phyloP scores from a whole-genome alignment of 2,888 invertebrate genomes.

The Yponomeuta cagnagella region DNA sequence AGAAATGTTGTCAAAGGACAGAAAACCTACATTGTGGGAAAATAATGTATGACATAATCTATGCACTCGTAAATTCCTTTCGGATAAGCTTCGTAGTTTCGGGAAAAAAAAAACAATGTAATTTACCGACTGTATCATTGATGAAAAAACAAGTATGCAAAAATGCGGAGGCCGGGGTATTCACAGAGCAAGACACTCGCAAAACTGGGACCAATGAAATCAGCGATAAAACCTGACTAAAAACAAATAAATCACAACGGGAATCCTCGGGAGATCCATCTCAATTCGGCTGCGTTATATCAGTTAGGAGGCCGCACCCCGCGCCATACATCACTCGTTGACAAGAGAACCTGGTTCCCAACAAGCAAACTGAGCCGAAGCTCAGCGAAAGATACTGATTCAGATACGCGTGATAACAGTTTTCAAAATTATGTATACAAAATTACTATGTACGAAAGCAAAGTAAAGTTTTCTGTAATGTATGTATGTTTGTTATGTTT shows the following conservation, averaged over 20 bases:
- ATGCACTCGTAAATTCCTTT: no score
- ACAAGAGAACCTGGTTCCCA: slow-evolving; percentile 34
- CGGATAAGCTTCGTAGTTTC: no score
- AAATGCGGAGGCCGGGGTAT: background rate
- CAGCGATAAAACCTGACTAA: background rate
- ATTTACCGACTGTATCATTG: no score
- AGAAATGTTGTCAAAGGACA: no score
- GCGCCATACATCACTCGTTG: slow-evolving; percentile 56
- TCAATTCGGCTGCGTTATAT: slow-evolving; percentile 34
- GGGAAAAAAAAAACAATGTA: no score
- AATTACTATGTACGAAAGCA: no score
- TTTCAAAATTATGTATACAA: no score
- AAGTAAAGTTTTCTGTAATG: no score
- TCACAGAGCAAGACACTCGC: background rate
- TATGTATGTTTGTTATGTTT: no score
- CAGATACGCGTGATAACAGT: background rate
- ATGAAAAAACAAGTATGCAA: no score
- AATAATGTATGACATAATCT: no score
- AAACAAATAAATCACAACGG: slow-evolving; percentile 23
- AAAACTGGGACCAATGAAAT: background rate
- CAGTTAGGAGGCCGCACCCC: slow-evolving; percentile 24
- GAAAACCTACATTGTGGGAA: no score
- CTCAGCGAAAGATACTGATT: background rate
- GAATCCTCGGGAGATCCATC: slow-evolving; percentile 43
- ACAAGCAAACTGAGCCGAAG: background rate